A percentile compares a stretch with the other conserved stretches of the same genome.
phyloP scores from a whole-genome alignment of 2,888 invertebrate species.

The Julus scandinavius region DNA sequence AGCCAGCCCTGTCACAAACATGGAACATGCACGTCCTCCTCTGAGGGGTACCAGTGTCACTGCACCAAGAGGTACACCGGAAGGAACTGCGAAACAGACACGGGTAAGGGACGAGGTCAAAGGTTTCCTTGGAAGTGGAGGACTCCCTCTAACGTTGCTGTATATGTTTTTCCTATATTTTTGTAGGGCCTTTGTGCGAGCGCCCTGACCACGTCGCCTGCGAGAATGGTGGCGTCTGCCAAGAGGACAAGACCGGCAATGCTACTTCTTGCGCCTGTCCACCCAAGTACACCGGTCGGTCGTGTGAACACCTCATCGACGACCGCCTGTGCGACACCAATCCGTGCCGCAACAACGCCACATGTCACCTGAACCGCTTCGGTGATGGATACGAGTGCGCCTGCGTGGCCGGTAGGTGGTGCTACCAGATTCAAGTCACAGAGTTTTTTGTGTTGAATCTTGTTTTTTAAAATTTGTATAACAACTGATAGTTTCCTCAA shows the following conservation, averaged over 20 bases:
- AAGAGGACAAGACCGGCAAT: slow-evolving; percentile 60
- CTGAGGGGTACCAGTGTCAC: slow-evolving; percentile 61
- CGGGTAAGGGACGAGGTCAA: slow-evolving; percentile 56
- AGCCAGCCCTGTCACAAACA: slow-evolving; percentile 61
- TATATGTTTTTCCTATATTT: slow-evolving; percentile 14
- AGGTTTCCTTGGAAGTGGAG: not conserved
- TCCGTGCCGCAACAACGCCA: slow-evolving; percentile 79
- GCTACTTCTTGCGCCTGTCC: slow-evolving; percentile 69
- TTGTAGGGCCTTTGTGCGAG: slow-evolving; percentile 61
- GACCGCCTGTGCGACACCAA: slow-evolving; percentile 68
- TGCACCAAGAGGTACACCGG: slow-evolving; percentile 62
- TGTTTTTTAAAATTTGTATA: no score
- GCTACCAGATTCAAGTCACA: not conserved
- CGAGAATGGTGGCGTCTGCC: slow-evolving; percentile 59
- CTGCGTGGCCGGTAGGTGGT: slow-evolving; percentile 76
- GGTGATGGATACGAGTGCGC: slow-evolving; percentile 70
- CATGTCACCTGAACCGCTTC: slow-evolving; percentile 69
- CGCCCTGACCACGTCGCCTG: slow-evolving; percentile 58
- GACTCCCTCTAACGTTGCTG: not conserved
- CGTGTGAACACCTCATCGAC: slow-evolving; percentile 61
- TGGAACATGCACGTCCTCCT: slow-evolving; percentile 59
- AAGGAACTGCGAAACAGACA: slow-evolving; percentile 58
- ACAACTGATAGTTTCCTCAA: no score
- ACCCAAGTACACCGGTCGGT: slow-evolving; percentile 74
- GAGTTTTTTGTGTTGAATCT: no score